A percentile compares a stretch with the other conserved stretches of the same genome.
phyloP scores from a whole-genome alignment of 2,888 invertebrate species.

The Leptinotarsa rubiginosa region DNA sequence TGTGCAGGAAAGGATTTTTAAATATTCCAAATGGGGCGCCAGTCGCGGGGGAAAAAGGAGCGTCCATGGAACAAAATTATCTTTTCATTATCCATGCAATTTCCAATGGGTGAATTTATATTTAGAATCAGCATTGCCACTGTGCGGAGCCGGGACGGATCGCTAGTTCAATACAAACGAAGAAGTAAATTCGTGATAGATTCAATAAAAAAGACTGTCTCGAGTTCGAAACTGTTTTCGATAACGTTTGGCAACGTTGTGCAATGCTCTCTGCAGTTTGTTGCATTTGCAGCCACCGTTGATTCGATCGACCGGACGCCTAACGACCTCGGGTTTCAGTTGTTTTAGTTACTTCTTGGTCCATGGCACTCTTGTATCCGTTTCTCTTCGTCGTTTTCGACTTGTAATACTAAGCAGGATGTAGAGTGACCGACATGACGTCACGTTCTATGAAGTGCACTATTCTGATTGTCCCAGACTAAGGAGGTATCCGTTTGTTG shows the following conservation, averaged over 20 bases:
- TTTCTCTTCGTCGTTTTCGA: constrained; percentile 37
- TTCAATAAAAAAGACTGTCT: not conserved
- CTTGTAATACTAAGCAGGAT: constrained; percentile 37
- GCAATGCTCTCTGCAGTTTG: constrained; percentile 35
- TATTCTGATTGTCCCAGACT: not conserved
- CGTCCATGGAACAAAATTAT: no score
- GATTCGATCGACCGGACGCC: constrained; percentile 45
- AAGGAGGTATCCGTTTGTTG: constrained; percentile 1
- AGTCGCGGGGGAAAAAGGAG: no score
- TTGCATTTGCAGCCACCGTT: constrained; percentile 45
- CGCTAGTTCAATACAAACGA: no score
- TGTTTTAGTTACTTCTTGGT: constrained; percentile 44
- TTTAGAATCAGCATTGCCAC: no score
- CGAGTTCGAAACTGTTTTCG: not conserved
- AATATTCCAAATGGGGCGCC: no score
- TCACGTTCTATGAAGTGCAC: constrained; percentile 27
- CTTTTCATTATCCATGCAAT: no score
- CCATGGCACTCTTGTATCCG: constrained; percentile 40
- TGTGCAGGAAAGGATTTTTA: no score
- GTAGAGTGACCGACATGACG: constrained; percentile 36
- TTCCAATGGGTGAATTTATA: no score
- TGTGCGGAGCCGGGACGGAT: no score
- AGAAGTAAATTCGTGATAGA: no score
- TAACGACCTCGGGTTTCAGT: constrained; percentile 45
- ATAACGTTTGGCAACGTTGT: constrained; percentile 35